Conservation (phyloP, 2,888 invertebrate genomes). For the Zygaena filipendulae region DNA sequence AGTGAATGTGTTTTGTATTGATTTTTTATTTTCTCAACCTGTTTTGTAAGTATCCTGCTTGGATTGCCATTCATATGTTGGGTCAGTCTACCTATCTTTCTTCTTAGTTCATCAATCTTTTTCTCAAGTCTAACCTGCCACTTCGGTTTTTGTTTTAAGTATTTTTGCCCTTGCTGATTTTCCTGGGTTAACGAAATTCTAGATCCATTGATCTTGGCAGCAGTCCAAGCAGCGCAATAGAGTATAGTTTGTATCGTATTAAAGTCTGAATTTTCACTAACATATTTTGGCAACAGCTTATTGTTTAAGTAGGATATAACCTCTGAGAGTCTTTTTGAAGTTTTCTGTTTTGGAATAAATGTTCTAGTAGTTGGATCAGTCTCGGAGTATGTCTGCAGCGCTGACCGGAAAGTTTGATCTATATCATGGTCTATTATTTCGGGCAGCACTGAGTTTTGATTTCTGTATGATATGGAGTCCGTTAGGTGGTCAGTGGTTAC, state of each 20-base stretch:
- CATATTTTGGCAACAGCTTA: conserved; percentile 2
- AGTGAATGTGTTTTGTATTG: conserved; percentile 11
- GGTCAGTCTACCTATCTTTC: conserved; percentile 12
- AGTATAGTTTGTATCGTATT: conserved; percentile 14
- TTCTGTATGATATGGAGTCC: too few relatives aligned
- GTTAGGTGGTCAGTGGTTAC: too few relatives aligned
- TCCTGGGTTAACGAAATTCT: conserved; percentile 12
- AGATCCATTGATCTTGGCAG: conserved; percentile 6
- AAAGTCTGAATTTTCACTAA: neutral
- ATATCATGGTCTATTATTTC: too few relatives aligned
- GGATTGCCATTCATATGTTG: conserved; percentile 3
- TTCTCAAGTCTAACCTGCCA: conserved; percentile 15
- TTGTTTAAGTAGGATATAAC: conserved; percentile 7
- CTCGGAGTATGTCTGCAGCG: neutral
- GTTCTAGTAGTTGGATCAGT: conserved; percentile 3
- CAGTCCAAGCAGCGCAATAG: conserved; percentile 14
- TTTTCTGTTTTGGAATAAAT: conserved; percentile 8
- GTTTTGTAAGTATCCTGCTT: neutral
- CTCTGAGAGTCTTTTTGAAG: neutral
- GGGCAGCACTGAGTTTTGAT: too few relatives aligned
- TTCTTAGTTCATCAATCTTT: conserved; percentile 13
- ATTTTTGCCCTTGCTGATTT: conserved; percentile 1
- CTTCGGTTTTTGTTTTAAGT: conserved; percentile 8
- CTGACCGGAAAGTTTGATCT: neutral
- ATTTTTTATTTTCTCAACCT: conserved; percentile 6